Evolutionary conservation across 2,113 vertebrate genomes (phyloP).

Genomic region (Mesembrinibis cayennensis): DNA sequence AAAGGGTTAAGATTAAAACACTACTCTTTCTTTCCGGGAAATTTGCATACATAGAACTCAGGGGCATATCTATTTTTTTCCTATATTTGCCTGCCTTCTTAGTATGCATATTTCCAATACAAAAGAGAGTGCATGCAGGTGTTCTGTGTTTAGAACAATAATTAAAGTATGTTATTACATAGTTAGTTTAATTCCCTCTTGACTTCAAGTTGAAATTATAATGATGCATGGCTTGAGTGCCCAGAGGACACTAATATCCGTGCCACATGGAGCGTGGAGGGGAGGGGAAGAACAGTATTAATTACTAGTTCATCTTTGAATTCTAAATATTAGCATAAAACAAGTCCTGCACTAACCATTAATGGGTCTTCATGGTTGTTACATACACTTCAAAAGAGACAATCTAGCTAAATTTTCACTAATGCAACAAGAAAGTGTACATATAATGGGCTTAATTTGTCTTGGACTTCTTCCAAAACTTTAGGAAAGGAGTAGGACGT

Average conservation of each 20-base stretch:
- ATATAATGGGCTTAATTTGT: conserved; percentile 45
- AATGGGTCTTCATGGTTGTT: conserved; percentile 39
- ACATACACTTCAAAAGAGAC: conserved; percentile 36
- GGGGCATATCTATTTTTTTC: background rate
- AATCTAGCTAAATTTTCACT: conserved; percentile 29
- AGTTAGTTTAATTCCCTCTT: conserved; percentile 83
- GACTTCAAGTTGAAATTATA: conserved; percentile 84
- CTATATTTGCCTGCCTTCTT: background rate
- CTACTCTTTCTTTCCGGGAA: background rate
- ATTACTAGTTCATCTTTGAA: conserved; percentile 55
- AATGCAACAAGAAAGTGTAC: conserved; percentile 25
- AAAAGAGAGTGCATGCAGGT: conserved; percentile 76
- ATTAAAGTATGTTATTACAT: conserved; percentile 83
- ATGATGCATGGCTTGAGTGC: conserved; percentile 72
- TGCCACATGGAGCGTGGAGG: background rate
- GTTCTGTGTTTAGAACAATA: conserved; percentile 71
- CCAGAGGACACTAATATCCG: conserved; percentile 54
- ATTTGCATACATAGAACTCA: conserved; percentile 5
- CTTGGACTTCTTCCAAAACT: conserved; percentile 45
- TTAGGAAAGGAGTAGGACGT: background rate
- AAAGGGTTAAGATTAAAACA: background rate
- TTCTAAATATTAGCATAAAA: conserved; percentile 60
- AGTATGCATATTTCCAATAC: conserved; percentile 31
- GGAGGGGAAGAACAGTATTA: conserved; percentile 45
- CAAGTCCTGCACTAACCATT: background rate